Base-by-base conservation (phyloP, 1,140 invertebrate species). In the Drosophila mauritiana region DNA sequence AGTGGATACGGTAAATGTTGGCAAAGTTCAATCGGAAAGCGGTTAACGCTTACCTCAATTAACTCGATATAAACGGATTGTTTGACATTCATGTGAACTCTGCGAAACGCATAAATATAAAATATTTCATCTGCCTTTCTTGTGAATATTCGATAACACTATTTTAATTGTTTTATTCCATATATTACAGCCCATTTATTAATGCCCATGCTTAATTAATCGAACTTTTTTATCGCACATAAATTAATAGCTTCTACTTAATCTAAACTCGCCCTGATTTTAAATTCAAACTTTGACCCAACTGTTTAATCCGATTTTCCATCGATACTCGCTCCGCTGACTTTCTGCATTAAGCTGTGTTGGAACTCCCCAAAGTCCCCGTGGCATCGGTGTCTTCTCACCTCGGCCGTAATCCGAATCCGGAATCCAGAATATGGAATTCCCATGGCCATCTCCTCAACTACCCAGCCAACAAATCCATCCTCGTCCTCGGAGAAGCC, bases 311-410 rank as follows among this genome's bases (percentile, higher is more conserved):
- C 42, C 12, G 46, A 31, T 51, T 51, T 17, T 3, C 15, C 27
- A 51, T 51, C 27, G 48, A 31, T 34, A 62, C 12, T 55, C 59
- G 52, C 13, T 53, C 27, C 36, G 37, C 51, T 58, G 53, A 31
- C 37, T 59, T 58, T 15, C 54, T 5, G 40, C 37, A 63, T 42
- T 31, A 22, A 39, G 53, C 53, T 27, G 22, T 27, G 22, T 39
- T 17, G n/a, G 22, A 27, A 39, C 15, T 59, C 54, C 37, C 59
- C 54, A 10, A 34, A 31, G 59, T 42, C 37, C 10, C 54, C 7
- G 12, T 8, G 10, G 59, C 37, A 42, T 34, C 25, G 53, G 53
- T 42, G 59, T 59, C 54, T 43, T 63, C 59, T 59, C 59, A 61
- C 54, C 20, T 63, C 37, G 15, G 17, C 22, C 34, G 31, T 20